phyloP scores from a whole-genome alignment of 1,140 invertebrate genomes.

The Scaptomyza graminum region DNA sequence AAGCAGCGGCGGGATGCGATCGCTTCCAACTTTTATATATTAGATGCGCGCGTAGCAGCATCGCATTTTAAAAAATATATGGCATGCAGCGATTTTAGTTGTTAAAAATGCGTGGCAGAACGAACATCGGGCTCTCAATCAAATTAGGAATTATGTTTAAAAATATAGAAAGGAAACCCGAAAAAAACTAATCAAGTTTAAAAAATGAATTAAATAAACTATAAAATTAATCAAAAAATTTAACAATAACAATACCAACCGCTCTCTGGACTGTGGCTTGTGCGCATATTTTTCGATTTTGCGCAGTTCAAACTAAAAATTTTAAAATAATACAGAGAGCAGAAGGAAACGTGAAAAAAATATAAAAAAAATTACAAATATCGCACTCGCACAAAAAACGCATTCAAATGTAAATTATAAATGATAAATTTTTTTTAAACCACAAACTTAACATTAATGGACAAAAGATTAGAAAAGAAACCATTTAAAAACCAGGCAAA shows the following conservation, averaged over 20 bases:
- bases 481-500: constrained; percentile 26
- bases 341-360: constrained; percentile 39
- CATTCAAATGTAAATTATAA: constrained; percentile 10
- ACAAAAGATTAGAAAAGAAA: constrained; percentile 75
- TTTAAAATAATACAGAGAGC: constrained; percentile 48
- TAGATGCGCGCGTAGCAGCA: constrained; percentile 47
- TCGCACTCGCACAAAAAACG: constrained; percentile 29
- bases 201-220: background rate
- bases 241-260: constrained; percentile 4
- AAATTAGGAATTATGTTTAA: background rate
- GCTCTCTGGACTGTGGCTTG: constrained; percentile 46
- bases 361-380: constrained; percentile 54
- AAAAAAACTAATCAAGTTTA: background rate
- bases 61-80: constrained; percentile 58
- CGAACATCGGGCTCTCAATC: constrained; percentile 46
- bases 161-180: background rate
- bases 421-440: constrained; percentile 12
- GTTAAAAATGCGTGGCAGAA: constrained; percentile 68
- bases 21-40: constrained; percentile 53
- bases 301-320: constrained; percentile 79
- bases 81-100: constrained; percentile 63
- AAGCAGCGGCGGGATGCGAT: constrained; percentile 60
- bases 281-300: constrained; percentile 63
- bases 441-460: constrained; percentile 8
- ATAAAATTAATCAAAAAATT: background rate